Conservation (phyloP, 2,888 invertebrate genomes). For the Tipula vernalis region DNA sequence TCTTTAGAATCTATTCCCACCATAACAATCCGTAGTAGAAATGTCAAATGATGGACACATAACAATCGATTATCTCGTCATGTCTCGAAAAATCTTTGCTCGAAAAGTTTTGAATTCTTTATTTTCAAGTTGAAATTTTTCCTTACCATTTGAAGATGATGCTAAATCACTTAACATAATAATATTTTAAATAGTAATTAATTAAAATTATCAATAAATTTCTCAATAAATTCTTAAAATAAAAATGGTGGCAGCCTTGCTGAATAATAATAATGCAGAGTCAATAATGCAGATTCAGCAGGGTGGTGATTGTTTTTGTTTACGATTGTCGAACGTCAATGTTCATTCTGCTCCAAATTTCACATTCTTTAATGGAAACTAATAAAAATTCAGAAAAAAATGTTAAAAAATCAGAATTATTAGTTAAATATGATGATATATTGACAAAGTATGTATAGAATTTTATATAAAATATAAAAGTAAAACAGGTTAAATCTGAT, state of each 20-base stretch:
- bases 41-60: not conserved
- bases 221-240: too few relatives aligned
- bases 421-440: not conserved
- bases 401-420: not conserved
- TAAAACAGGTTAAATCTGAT: not conserved
- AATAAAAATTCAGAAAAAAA: not conserved
- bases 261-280: too few relatives aligned
- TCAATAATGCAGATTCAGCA: too few relatives aligned
- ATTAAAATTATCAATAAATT: too few relatives aligned
- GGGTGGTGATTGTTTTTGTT: not conserved
- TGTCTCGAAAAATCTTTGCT: not conserved
- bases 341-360: not conserved
- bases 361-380: not conserved
- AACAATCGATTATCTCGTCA: not conserved
- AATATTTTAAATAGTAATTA: too few relatives aligned
- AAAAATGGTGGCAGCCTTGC: too few relatives aligned
- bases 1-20: not conserved
- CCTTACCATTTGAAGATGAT: too few relatives aligned
- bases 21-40: not conserved
- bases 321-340: not conserved
- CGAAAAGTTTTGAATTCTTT: too few relatives aligned
- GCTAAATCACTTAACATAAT: too few relatives aligned
- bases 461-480: not conserved
- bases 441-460: not conserved
- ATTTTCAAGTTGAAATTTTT: too few relatives aligned